Percentiles rank a stretch among this genome's conserved stretches.
Conservation (phyloP, 35 echinoderm and acorn worm genomes). For the Nesometra sesokonis region DNA sequence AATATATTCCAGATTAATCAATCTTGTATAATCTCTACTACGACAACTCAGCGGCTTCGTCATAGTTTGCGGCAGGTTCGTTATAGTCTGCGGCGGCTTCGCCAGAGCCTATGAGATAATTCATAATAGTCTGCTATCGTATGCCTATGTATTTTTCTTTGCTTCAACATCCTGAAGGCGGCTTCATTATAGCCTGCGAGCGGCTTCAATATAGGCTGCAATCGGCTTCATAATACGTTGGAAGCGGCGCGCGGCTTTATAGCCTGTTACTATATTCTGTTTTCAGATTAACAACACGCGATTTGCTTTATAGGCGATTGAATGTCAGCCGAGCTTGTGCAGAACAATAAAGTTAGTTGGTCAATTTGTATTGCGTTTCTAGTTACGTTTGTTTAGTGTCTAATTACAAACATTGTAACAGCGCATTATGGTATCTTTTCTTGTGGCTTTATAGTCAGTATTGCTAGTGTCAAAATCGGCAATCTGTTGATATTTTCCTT, state of each 20-base stretch:
- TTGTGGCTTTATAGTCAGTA: neutral
- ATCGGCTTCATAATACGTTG: too few species aligned
- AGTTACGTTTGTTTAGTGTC: neutral
- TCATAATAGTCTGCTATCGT: too few species aligned
- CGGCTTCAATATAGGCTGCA: too few species aligned
- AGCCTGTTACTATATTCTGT: neutral
- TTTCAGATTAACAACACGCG: neutral
- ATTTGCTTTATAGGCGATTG: neutral
- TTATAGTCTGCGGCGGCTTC: too few species aligned
- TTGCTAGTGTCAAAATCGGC: neutral
- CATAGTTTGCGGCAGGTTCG: too few species aligned
- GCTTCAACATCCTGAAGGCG: too few species aligned
- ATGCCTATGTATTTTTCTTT: neutral
- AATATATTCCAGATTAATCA: neutral
- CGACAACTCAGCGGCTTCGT: neutral
- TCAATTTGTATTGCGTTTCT: neutral
- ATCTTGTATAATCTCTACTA: neutral
- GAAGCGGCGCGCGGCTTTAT: too few species aligned
- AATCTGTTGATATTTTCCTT: neutral
- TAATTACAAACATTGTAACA: neutral
- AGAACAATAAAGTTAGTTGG: neutral
- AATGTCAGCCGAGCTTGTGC: neutral
- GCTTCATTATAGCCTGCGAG: too few species aligned
- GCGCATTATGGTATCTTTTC: neutral
- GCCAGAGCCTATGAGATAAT: too few species aligned